Evolutionary conservation across 2,888 invertebrate genomes (phyloP), one percentile per base, ranked within the genome.

Genomic region (Escarpia spicata): DNA sequence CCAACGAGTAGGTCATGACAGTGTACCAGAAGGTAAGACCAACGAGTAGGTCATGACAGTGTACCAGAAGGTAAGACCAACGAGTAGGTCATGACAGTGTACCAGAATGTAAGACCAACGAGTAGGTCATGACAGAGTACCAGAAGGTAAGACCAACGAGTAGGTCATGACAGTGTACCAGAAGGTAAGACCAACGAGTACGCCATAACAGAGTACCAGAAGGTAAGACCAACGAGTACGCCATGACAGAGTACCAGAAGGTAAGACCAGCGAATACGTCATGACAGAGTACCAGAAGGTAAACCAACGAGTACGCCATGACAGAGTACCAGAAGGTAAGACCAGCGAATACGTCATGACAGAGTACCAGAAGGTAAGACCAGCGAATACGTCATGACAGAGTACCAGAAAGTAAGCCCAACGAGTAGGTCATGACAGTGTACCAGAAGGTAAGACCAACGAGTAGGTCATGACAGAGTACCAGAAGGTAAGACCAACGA

Each of bases 261-360:
- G 60, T 75, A 75, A 75, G 60, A 26, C 60, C 60, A 75, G 0
- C 60, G 26, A 75, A 19, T 75, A 75, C 60, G 60, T 26, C 60
- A 19, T 19, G 26, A 26, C 26, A 75, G 26, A 75, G 60, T 19
- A 75, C 60, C 60, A 75, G 60, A 75, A 75, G 60, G 60, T 75
- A 75, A 75, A 19, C 26, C 60, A 75, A 26, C 26, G 19, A 60
- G 60, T 60, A 60, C 60, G 26, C 19, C 60, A 19, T 60, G 60
- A 60, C 60, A 60, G 60, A 60, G 60, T 60, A 60, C 60, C 60
- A 60, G 60, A 60, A 60, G 60, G 60, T 60, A 60, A 60, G 60
- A 26, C 60, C 60, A 60, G 3, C 26, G 19, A 60, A 19, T 60
- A 60, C 60, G 26, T 26, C 15, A 19, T 60, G 60, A 60, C 60